Evolutionary conservation across 2,888 invertebrate species (phyloP).

Genomic region (Bimastos eiseni): DNA sequence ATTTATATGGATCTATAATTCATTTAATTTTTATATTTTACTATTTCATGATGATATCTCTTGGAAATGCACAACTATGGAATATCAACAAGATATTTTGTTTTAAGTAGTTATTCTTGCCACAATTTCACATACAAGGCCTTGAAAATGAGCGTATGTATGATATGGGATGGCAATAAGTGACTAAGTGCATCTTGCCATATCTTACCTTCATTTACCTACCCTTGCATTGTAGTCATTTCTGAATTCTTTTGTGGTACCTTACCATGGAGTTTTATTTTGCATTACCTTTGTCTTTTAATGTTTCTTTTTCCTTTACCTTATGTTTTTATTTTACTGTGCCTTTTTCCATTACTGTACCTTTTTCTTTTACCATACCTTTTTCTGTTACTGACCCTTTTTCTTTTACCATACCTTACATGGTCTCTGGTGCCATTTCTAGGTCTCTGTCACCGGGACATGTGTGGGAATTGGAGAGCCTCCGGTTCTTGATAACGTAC

Average conservation of each 20-base stretch:
- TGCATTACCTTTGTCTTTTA: background rate
- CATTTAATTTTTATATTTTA: no score
- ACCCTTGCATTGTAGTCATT: no score
- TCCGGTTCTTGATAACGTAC: slow-evolving; percentile 34
- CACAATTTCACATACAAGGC: no score
- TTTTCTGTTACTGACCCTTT: background rate
- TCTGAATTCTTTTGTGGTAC: background rate
- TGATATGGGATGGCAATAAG: background rate
- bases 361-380: background rate
- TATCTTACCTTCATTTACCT: background rate
- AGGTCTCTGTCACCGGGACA: slow-evolving; percentile 70
- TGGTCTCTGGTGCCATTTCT: background rate
- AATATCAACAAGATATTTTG: no score
- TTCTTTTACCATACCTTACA: background rate
- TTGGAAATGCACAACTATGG: no score
- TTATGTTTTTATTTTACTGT: background rate
- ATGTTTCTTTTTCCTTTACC: no score
- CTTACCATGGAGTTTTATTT: background rate
- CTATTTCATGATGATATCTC: no score
- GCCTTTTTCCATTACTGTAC: background rate
- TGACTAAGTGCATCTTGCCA: background rate
- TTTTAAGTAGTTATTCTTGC: no score
- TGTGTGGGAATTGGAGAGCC: slow-evolving; percentile 71
- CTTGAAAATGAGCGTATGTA: background rate
- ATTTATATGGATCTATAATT: no score